Evolutionary conservation across 2,797 vertebrate genomes (phyloP).

Genomic region (Liparis tanakae): DNA sequence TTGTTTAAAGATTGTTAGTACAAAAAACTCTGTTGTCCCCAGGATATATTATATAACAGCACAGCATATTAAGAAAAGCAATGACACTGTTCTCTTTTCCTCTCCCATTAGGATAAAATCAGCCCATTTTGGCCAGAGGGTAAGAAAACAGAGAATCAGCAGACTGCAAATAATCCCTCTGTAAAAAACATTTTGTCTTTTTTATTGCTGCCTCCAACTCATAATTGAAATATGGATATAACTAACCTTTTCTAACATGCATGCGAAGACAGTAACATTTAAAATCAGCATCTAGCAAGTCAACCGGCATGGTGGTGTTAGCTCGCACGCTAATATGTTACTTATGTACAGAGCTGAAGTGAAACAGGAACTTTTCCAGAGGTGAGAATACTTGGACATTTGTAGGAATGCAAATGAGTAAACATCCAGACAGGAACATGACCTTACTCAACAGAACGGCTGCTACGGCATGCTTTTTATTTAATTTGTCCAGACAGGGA

Average conservation of each 20-base stretch:
- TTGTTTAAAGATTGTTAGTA: conserved; percentile 18
- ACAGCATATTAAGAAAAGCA: conserved; percentile 34
- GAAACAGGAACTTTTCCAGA: background rate
- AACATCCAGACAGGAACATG: conserved; percentile 8
- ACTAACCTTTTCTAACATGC: conserved; percentile 43
- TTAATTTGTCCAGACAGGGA: background rate
- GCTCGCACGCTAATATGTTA: background rate
- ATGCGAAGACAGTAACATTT: background rate
- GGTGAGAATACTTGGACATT: background rate
- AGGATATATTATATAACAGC: conserved; percentile 47
- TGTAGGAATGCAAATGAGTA: conserved; percentile 1
- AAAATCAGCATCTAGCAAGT: conserved; percentile 18
- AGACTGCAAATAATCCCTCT: conserved; percentile 49
- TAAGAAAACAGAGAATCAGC: conserved; percentile 49
- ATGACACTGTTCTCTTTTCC: conserved; percentile 40
- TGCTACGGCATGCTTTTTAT: background rate
- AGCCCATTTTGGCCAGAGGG: conserved; percentile 27
- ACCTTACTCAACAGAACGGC: conserved; percentile 11
- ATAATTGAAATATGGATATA: conserved; percentile 23
- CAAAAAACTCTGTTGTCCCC: conserved; percentile 12
- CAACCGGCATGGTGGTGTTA: conserved; percentile 4
- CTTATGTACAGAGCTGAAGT: background rate
- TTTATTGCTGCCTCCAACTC: conserved; percentile 12
- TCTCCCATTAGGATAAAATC: conserved; percentile 37
- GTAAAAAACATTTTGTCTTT: conserved; percentile 1